Evolutionary conservation across 2,113 vertebrate genomes (phyloP).

Genomic region (Perca schrenkii): DNA sequence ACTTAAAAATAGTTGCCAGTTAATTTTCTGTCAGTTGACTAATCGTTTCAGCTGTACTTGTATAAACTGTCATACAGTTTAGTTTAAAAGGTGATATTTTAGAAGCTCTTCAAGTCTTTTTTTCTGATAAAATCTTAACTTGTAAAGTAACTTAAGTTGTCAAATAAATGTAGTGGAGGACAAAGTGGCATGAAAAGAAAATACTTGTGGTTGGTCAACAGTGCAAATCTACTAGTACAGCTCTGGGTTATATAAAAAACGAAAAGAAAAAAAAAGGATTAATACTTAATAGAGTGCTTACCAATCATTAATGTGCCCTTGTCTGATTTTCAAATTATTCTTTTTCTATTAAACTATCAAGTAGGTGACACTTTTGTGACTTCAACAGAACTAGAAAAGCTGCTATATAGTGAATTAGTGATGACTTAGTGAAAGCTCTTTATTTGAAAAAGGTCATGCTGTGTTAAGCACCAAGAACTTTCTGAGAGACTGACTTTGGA

Average conservation of each 20-base stretch:
- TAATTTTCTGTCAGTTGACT: no score
- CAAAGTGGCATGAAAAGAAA: no score
- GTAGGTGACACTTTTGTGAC: background rate
- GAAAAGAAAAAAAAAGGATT: background rate
- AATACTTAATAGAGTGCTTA: background rate
- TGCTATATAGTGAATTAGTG: constrained; percentile 10
- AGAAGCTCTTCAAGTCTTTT: no score
- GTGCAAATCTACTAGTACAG: background rate
- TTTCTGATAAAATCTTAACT: no score
- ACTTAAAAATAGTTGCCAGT: no score
- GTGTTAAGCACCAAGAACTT: background rate
- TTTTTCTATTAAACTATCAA: background rate
- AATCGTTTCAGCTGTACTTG: no score
- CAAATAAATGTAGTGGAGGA: no score
- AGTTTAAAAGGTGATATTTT: no score
- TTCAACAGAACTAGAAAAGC: background rate
- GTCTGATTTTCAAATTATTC: background rate
- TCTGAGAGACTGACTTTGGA: background rate
- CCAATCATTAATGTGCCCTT: background rate
- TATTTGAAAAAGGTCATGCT: background rate
- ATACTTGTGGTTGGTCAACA: background rate
- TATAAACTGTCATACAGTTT: no score
- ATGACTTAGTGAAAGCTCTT: background rate
- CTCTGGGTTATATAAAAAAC: background rate
- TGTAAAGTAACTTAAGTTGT: no score